These are phyloP conservation scores for Pristionchus fissidentatus DNA, from an alignment of 2,888 invertebrate species.

Conservation along the genomic window DNA sequence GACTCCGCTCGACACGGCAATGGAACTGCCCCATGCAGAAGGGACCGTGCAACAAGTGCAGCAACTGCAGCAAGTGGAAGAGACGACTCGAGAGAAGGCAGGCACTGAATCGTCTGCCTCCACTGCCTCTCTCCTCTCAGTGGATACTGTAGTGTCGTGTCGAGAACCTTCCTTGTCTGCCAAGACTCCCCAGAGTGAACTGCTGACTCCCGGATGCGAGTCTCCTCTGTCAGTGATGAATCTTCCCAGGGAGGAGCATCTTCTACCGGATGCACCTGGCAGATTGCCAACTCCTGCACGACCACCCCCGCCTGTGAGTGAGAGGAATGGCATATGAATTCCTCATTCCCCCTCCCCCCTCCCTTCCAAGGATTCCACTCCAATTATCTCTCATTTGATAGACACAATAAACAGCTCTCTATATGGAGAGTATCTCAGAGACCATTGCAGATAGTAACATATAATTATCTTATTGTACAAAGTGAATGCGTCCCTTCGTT, in stretches of 20 bases:
- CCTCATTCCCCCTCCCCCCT: not conserved
- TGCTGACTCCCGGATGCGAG: not conserved
- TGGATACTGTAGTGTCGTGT: not conserved
- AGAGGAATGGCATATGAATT: slow-evolving; percentile 7
- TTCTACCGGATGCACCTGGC: slow-evolving; percentile 45
- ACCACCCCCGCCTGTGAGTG: slow-evolving; percentile 10
- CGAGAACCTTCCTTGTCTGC: not conserved
- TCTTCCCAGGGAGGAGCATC: slow-evolving; percentile 42
- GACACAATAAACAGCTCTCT: slow-evolving; percentile 38
- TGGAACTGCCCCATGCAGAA: not conserved
- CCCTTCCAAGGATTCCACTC: not conserved
- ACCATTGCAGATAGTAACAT: not conserved
- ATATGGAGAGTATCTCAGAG: not conserved
- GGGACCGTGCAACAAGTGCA: not conserved
- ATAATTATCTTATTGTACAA: slow-evolving; percentile 21
- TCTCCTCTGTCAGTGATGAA: slow-evolving; percentile 27
- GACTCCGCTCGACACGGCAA: not conserved
- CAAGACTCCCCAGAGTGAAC: slow-evolving; percentile 11
- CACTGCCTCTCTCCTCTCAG: not conserved
- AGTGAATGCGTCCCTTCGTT: not conserved
- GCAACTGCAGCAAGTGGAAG: slow-evolving; percentile 10
- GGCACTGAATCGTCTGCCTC: not conserved
- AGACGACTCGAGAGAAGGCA: not conserved
- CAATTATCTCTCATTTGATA: not conserved
- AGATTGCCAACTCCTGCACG: slow-evolving; percentile 27